phyloP scores from a whole-genome alignment of 1,140 invertebrate species.

The Dryas iulia region DNA sequence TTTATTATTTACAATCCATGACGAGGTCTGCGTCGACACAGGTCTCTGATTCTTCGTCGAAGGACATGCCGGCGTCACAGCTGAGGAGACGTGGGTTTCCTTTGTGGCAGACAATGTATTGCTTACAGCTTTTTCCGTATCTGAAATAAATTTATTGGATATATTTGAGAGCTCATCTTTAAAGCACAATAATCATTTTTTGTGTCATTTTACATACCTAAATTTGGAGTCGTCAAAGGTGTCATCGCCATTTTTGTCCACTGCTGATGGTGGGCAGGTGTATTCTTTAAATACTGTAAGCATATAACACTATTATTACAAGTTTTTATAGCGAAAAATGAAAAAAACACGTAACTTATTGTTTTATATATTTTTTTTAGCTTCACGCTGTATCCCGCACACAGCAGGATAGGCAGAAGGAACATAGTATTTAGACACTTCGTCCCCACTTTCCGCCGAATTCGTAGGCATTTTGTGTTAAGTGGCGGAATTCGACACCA shows the following conservation, averaged over 20 bases:
- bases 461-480: too few species aligned
- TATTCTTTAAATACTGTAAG: not conserved
- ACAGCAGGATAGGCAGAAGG: too few species aligned
- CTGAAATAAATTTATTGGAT: slow-evolving; percentile 19
- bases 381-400: too few species aligned
- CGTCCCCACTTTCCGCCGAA: too few species aligned
- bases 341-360: not conserved
- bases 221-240: not conserved
- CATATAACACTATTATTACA: not conserved
- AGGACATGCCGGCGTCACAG: slow-evolving; percentile 46
- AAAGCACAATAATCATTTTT: too few species aligned
- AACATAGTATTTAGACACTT: too few species aligned
- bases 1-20: slow-evolving; percentile 35
- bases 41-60: slow-evolving; percentile 39
- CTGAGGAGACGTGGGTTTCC: slow-evolving; percentile 45
- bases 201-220: not conserved
- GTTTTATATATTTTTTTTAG: too few species aligned
- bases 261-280: not conserved
- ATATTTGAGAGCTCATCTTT: too few species aligned
- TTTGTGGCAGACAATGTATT: slow-evolving; percentile 44
- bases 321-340: not conserved
- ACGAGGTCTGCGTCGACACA: slow-evolving; percentile 44
- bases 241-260: not conserved
- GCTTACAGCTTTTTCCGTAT: slow-evolving; percentile 41
- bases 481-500: too few species aligned